Conservation (phyloP, 2,888 invertebrate genomes). For the Galeruca laticollis region DNA sequence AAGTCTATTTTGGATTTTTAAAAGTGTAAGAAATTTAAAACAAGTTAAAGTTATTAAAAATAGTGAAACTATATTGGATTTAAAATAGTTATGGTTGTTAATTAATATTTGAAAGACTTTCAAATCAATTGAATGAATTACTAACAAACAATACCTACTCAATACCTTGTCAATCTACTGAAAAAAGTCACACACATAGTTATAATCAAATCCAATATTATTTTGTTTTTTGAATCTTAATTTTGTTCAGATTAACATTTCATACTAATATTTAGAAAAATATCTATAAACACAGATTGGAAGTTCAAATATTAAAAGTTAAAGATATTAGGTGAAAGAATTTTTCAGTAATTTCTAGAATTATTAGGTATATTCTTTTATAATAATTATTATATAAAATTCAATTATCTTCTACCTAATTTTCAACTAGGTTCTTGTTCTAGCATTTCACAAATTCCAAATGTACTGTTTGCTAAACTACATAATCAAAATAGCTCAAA, state of each 20-base stretch:
- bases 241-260: not conserved
- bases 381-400: too few species aligned
- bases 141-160: not conserved
- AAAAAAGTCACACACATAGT: not conserved
- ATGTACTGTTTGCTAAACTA: too few species aligned
- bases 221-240: not conserved
- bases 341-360: too few species aligned
- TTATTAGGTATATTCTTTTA: too few species aligned
- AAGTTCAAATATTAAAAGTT: too few species aligned
- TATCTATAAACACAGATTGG: not conserved
- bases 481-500: too few species aligned
- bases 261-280: too few species aligned
- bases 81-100: not conserved
- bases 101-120: not conserved
- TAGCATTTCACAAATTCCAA: too few species aligned
- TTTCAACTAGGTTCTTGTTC: too few species aligned
- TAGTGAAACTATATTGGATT: not conserved
- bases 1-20: not conserved
- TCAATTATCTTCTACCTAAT: too few species aligned
- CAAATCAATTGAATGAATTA: too few species aligned
- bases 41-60: not conserved
- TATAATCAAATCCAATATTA: slow-evolving; percentile 2
- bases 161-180: not conserved
- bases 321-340: too few species aligned
- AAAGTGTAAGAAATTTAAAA: not conserved